These are phyloP conservation scores for Drosophila albomicans DNA, from an alignment of 1,140 invertebrate genomes.

Conservation along the genomic window DNA sequence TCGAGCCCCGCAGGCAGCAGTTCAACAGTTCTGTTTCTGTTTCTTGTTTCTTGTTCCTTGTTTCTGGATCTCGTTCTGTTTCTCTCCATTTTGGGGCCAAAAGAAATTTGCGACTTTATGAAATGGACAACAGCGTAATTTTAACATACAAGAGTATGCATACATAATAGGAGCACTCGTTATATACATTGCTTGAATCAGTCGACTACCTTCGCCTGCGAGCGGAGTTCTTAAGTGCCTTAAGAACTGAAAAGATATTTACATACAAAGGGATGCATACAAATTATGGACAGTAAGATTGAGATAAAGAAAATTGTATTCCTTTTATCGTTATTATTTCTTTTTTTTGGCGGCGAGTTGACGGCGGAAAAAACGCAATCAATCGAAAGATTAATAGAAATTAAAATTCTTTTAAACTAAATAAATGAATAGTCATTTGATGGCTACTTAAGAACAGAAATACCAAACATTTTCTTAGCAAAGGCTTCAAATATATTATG, in stretches of 20 bases:
- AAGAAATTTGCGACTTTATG: conserved; percentile 20
- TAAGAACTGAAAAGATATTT: conserved; percentile 2
- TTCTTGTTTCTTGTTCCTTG: no score
- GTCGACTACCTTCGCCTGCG: not conserved
- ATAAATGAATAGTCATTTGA: no score
- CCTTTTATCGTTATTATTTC: not conserved
- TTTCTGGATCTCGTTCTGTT: conserved; percentile 1
- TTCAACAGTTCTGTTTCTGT: conserved; percentile 3
- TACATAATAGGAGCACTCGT: conserved; percentile 1
- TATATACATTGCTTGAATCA: conserved; percentile 3
- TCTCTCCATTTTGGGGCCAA: conserved; percentile 19
- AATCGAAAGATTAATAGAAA: not conserved
- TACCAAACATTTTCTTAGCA: no score
- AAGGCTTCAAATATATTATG: no score
- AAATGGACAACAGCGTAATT: conserved; percentile 31
- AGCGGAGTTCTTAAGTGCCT: not conserved
- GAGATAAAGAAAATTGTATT: not conserved
- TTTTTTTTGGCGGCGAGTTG: not conserved
- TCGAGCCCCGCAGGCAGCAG: conserved; percentile 49
- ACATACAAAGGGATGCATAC: not conserved
- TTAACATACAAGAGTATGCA: conserved; percentile 13
- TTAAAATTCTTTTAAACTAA: not conserved
- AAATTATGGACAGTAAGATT: not conserved
- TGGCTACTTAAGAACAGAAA: no score
- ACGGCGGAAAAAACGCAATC: not conserved